phyloP scores from a whole-genome alignment of 92 coral and sea anemone species.

The Palythoa caribaeorum region DNA sequence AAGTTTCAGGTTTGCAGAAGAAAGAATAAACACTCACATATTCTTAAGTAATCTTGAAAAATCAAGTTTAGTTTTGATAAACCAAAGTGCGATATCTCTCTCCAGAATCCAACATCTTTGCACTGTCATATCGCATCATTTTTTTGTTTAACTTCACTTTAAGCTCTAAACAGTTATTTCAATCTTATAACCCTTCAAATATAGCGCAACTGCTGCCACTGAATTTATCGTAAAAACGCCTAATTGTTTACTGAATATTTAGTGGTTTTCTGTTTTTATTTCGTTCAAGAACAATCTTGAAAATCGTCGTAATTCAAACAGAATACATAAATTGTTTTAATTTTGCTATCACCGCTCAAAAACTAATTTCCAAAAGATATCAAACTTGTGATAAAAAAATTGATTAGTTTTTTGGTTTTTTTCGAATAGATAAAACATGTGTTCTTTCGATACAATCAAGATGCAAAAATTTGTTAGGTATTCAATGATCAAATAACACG shows the following conservation, averaged over 20 bases:
- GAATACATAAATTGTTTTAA: not conserved
- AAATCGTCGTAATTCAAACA: not conserved
- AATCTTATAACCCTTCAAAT: not conserved
- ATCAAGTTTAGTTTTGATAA: no score
- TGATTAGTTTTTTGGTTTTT: no score
- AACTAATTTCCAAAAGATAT: no score
- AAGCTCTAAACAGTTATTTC: not conserved
- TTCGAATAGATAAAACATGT: no score
- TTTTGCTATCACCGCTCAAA: not conserved
- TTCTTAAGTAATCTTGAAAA: no score
- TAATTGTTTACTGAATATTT: not conserved
- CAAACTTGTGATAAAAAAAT: no score
- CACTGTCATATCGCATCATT: no score
- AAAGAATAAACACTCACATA: not conserved
- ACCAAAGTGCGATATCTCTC: no score
- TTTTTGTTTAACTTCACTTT: not conserved
- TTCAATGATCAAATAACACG: no score
- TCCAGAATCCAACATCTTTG: no score
- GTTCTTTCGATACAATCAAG: no score
- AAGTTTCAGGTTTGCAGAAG: not conserved
- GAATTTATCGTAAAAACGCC: not conserved
- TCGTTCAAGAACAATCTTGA: not conserved
- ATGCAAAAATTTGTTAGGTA: no score
- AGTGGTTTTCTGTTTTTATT: not conserved
- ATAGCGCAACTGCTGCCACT: not conserved